Base-by-base conservation (phyloP, 64 coral and sea anemone genomes). In the Actinia equina region DNA sequence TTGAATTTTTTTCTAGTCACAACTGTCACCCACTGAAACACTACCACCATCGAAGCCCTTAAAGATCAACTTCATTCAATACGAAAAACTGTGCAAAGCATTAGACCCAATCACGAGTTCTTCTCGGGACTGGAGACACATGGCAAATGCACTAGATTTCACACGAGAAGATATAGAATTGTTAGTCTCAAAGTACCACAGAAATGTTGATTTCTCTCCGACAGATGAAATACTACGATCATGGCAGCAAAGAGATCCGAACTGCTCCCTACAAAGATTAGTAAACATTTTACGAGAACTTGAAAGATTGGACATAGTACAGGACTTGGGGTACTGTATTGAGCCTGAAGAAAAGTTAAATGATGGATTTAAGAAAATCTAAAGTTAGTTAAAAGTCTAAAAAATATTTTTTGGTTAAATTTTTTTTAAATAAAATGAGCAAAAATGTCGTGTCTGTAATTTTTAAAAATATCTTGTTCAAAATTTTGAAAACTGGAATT, bases 161-260 rank as follows among this genome's bases (percentile, higher is more conserved):
- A 56, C 85, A 19, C 55, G 58, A 6, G 80, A 87, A 9, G 88
- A 94, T 44, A 89, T 94, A 41, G 83, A 84, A 5, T 27, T 23
- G 44, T 78, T 90, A 42, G 59, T 87, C 58, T 42, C 69, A 44
- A 84, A 80, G n/a, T 85, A 85, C 17, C 55, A 41, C 58, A 44
- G 83, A 12, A 83, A 41, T 19, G 46, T 42, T 22, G 44, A 84
- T 19, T 94, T 94, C 52, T 94, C 92, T 42, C 92, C 92, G 25
- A 94, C 86, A 77, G 85, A 90, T 44, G 19, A 59, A 22, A 54
- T 94, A 43, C 67, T 94, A 18, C 56, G 69, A 17, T 55, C 15
- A 7, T 94, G 92, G 92, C 46, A 81, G 42, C 88, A 90, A 51
- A 71, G 65, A 77, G 84, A 90, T n/a, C 84, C 82, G 17, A 55